These are phyloP conservation scores for Psephotus haematonotus DNA, from an alignment of 2,113 vertebrate genomes.

Conservation along the genomic window DNA sequence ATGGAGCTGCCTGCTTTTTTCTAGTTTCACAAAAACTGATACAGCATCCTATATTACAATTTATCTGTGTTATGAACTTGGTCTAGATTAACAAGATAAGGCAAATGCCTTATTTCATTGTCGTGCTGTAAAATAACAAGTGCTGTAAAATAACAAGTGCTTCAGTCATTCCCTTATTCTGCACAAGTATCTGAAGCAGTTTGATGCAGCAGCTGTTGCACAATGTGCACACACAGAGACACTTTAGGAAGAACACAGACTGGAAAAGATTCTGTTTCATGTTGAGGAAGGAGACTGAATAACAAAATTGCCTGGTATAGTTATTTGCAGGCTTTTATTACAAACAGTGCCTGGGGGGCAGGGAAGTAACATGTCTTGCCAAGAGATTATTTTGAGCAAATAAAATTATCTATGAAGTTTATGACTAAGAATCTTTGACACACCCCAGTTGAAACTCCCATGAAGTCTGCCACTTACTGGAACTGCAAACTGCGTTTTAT, in stretches of 20 bases:
- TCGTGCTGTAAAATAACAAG: neutral
- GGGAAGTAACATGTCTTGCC: constrained; percentile 44
- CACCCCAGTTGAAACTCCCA: neutral
- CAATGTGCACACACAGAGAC: neutral
- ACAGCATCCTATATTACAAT: neutral
- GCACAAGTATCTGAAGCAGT: neutral
- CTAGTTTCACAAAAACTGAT: neutral
- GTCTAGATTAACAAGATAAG: neutral
- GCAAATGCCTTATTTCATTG: neutral
- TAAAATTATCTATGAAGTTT: constrained; percentile 42
- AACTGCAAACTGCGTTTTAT: neutral
- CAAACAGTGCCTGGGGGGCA: constrained; percentile 28
- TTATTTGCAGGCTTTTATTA: constrained; percentile 50
- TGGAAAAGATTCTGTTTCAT: neutral
- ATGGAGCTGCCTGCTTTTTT: neutral
- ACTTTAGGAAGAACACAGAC: neutral
- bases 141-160: neutral
- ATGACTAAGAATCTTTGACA: constrained; percentile 35
- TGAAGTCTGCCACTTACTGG: neutral
- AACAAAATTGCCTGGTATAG: constrained; percentile 20
- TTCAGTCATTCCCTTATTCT: neutral
- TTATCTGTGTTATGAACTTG: neutral
- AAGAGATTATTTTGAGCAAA: constrained; percentile 59
- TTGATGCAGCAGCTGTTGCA: neutral
- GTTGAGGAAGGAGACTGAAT: constrained; percentile 17